phyloP scores from a whole-genome alignment of 2,113 vertebrate genomes.

The Rana temporaria region DNA sequence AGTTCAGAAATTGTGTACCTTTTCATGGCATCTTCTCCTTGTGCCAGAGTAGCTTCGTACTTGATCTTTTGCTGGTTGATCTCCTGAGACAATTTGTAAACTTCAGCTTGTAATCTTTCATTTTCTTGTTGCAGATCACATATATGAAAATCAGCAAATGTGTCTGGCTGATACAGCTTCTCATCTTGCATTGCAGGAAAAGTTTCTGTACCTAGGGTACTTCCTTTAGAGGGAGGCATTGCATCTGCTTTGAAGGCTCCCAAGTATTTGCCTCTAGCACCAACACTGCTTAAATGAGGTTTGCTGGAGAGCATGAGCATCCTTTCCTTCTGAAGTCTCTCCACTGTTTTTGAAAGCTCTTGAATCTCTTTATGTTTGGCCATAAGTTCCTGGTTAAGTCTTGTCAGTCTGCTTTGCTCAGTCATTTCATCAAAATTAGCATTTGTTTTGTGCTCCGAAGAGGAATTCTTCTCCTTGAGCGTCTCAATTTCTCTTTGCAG shows the following conservation, averaged over 20 bases:
- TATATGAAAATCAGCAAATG: constrained; percentile 77
- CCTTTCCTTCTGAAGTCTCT: constrained; percentile 87
- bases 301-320: constrained; percentile 75
- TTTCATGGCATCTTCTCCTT: constrained; percentile 72
- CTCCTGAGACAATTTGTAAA: constrained; percentile 75
- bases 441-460: constrained; percentile 62
- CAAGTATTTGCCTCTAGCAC: constrained; percentile 57
- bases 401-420: constrained; percentile 72
- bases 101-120: constrained; percentile 71
- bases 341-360: constrained; percentile 85
- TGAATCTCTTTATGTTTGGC: constrained; percentile 83
- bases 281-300: constrained; percentile 58
- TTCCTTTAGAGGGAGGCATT: constrained; percentile 55
- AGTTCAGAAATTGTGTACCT: constrained; percentile 69
- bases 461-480: constrained; percentile 74
- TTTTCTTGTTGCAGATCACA: constrained; percentile 86
- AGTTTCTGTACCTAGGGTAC: constrained; percentile 34
- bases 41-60: constrained; percentile 67
- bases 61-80: constrained; percentile 72
- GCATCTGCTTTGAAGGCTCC: constrained; percentile 60
- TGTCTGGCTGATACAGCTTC: constrained; percentile 78
- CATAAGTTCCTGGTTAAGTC: constrained; percentile 82
- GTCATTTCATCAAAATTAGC: constrained; percentile 73
- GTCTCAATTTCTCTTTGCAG: constrained; percentile 76
- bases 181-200: constrained; percentile 68